Conservation (phyloP, 2,797 vertebrate species). For the Pangasius macronema region DNA sequence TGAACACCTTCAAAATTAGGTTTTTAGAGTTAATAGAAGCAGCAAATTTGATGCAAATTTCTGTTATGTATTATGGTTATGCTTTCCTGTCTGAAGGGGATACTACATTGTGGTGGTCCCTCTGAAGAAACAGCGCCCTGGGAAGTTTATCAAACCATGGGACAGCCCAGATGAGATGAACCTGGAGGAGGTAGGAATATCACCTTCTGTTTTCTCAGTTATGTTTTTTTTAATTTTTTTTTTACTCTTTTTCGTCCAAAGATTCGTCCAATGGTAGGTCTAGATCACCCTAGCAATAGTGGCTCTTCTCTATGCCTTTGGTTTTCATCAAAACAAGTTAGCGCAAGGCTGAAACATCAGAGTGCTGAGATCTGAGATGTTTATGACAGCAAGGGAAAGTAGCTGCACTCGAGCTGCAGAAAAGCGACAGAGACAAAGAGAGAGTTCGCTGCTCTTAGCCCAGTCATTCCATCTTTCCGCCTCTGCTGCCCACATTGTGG, state of each 20-base stretch:
- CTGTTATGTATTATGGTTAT: neutral
- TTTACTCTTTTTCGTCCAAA: neutral
- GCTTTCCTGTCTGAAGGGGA: constrained; percentile 75
- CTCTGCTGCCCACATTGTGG: constrained; percentile 44
- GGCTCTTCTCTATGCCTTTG: neutral
- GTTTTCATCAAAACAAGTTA: constrained; percentile 25
- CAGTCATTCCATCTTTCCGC: constrained; percentile 42
- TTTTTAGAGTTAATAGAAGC: neutral
- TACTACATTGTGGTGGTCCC: constrained; percentile 98
- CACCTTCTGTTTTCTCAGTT: neutral
- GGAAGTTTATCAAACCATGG: constrained; percentile 96
- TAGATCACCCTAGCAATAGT: neutral
- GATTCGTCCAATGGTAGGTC: neutral
- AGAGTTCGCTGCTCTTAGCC: constrained; percentile 36
- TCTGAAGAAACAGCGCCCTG: constrained; percentile 92
- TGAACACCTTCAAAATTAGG: neutral
- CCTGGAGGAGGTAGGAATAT: constrained; percentile 87
- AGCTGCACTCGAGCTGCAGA: constrained; percentile 19
- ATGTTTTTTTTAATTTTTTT: neutral
- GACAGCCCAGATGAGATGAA: constrained; percentile 99
- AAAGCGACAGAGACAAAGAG: constrained; percentile 26
- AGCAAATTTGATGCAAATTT: neutral
- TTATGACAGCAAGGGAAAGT: constrained; percentile 13
- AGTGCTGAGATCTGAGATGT: constrained; percentile 10
- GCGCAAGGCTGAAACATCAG: neutral